Evolutionary conservation across 2,888 invertebrate species (phyloP), one percentile per base, ranked within the genome.

Genomic region (Lasiommata megera): DNA sequence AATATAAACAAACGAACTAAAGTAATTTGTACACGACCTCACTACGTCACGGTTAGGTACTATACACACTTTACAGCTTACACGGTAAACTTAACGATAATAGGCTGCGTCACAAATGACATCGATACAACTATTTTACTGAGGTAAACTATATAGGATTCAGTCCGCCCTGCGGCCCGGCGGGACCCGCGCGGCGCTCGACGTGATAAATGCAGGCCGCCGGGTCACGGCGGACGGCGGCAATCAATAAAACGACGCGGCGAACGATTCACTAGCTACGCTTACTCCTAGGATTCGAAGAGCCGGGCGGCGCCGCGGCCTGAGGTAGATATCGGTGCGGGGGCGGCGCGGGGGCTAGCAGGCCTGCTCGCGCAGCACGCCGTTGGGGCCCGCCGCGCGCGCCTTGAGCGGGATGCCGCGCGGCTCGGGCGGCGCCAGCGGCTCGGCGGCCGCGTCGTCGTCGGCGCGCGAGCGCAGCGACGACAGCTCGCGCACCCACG

Each of bases 111-210:
- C 88, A 85, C 82, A 80, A 80, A 80, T 82, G 87, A 88, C 88
- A 84, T 76, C 74, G 76, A 82, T 88, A 86, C 79, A 82, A 82
- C 86, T 88, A 88, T 78, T 70, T 77, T 80, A 84, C 79, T 88
- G 88, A 89, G 89, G 89, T 88, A 89, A 87, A 84, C 84, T 84
- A 86, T 83, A 84, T 85, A 88, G 88, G 88, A 89, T 84, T 36
- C 51, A 8, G 5, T 18, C 29, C 31, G 38, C 14, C 28, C 14
- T 54, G 36, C 34, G 12, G 51, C 38, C 29, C 41, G 47, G 41
- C 41, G 31, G 29, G 28, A 44, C 16, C 46, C 52, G 58, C 38
- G 36, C 60, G 56, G 48, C 51, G 41, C 43, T 50, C 29, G 48
- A 40, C 47, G 9, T 11, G 47, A 48, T 54, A 54, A 54, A 52